Evolutionary conservation across 92 coral and sea anemone genomes (phyloP), one percentile per base, ranked within the genome.

Genomic region (Isaurus tuberculatus): DNA sequence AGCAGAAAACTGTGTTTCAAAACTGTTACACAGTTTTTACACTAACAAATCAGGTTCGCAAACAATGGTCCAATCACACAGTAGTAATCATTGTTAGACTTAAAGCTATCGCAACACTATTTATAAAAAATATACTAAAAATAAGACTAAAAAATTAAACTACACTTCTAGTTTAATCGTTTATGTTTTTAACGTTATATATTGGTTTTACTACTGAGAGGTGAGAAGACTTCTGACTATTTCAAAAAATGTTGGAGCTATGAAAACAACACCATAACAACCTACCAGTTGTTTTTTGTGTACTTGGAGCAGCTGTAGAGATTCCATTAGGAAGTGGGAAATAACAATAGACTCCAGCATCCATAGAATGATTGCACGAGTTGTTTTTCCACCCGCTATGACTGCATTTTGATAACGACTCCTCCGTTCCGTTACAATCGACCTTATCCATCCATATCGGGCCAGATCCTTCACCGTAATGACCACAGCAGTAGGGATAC

Each of bases 401-500:
- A 2, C 69, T 37, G 26, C 82, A 77, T 53, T 22, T 61, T 57
- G 82, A 58, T 30, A 77, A 33, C 1, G 82, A 77, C n/a, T n/a
- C 27, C 36, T 77, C 82, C 5, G 15, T 58, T 8, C 82, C 82
- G 17, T 25, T 58, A 58, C 82, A 77, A 32, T 8, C 57, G 20
- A 77, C 82, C 11, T 77, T 77, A 31, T 77, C 82, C 82, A 77
- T 58, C 82, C 82, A 77, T 58, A 77, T 55, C 17, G 70, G 70
- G 10, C 82, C 82, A 0, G 53, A 77, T 9, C 82, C 82, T 1
- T 4, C 51, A 1, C 82, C 82, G 68, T 77, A 77, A 16, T 60
- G 70, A 23, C 82, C 33, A 25, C 82, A 77, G 37, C 82, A 77
- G 70, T 77, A 77, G 13, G 70, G 82, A 25, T 77, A 77, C 2